Base-by-base conservation (phyloP, 37 sponge, comb jelly and placozoan genomes). In the Lycopodina hypogea region DNA sequence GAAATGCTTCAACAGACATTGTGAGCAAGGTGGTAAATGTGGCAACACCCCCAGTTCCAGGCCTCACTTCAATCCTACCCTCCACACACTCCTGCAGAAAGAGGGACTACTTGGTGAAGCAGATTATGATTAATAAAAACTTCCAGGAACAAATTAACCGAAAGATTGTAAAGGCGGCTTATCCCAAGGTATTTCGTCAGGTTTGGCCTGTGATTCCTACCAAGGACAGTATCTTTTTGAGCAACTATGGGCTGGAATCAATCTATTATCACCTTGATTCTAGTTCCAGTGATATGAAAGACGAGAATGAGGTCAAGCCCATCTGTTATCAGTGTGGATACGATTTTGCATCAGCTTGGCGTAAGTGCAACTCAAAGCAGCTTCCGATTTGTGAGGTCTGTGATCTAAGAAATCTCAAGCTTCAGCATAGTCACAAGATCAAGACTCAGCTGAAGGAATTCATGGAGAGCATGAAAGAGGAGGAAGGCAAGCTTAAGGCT, bases 291-390 rank as follows among this genome's bases (percentile, higher is more conserved):
- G 22, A 30, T 21, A 40, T 40, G 17, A 59, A 75, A 23, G 74
- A 78, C 30, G 68, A 68, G 68, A 51, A 66, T n/a, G 79, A 86
- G 41, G 69, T 75, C 50, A 89, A 89, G 39, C 87, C 90, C 2
- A 65, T 93, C 0, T 93, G 94, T 45, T 74, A 86, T 32, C 87
- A 89, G 68, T 93, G 94, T 56, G 84, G 87, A 15, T 88, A 87
- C 42, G 94, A 93, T 65, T 93, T 87, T 81, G 94, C 90, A 1
- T 89, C 94, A 22, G 90, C 90, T 0, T 93, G 94, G 94, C 94
- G 92, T 2, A 91, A 91, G 74, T 84, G 79, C 75, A 91, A 87
- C 78, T 81, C 89, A 3, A 86, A 84, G 26, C 79, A 88, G 41
- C 82, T 79, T 12, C 73, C 89, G 24, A 76, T 89, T 14, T 93